Percentiles rank a stretch among this genome's conserved stretches.
Conservation (phyloP, 2,113 vertebrate genomes). For the Misgurnus anguillicaudatus region DNA sequence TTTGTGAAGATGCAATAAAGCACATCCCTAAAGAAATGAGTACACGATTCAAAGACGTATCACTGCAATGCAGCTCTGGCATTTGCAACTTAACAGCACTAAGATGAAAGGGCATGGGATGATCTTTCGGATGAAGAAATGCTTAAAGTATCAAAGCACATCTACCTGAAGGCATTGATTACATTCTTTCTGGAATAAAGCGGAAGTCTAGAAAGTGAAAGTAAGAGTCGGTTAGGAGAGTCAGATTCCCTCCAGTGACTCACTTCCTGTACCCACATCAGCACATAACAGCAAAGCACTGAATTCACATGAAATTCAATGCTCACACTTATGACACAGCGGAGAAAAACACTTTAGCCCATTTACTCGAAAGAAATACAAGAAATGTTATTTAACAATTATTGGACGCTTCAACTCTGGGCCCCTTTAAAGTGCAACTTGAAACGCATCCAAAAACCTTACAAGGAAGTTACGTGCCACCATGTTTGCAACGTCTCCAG, state of each 20-base stretch:
- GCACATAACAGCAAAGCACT: neutral
- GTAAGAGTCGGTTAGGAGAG: conserved; percentile 54
- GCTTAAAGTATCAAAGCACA: conserved; percentile 45
- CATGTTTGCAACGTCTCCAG: too few relatives aligned
- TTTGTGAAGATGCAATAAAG: too few relatives aligned
- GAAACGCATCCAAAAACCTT: too few relatives aligned
- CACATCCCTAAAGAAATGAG: too few relatives aligned
- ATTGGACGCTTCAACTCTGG: neutral
- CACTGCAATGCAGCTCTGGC: neutral
- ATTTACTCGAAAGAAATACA: too few relatives aligned
- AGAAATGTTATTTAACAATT: too few relatives aligned
- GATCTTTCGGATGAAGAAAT: neutral
- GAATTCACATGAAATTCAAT: neutral
- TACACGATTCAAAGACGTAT: too few relatives aligned
- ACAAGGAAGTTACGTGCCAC: too few relatives aligned
- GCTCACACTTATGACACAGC: neutral
- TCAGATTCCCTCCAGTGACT: neutral
- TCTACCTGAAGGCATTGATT: conserved; percentile 82
- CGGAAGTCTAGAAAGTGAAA: conserved; percentile 76
- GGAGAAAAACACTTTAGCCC: neutral
- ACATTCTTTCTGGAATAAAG: conserved; percentile 84
- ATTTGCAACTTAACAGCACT: neutral
- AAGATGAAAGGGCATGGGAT: neutral
- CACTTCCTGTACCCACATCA: neutral
- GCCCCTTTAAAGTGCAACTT: too few relatives aligned